Percentiles rank a stretch among this genome's conserved stretches.
These are phyloP conservation scores for Marmota flaviventris DNA, from an alignment of 2,113 vertebrate species.

Conservation along the genomic window DNA sequence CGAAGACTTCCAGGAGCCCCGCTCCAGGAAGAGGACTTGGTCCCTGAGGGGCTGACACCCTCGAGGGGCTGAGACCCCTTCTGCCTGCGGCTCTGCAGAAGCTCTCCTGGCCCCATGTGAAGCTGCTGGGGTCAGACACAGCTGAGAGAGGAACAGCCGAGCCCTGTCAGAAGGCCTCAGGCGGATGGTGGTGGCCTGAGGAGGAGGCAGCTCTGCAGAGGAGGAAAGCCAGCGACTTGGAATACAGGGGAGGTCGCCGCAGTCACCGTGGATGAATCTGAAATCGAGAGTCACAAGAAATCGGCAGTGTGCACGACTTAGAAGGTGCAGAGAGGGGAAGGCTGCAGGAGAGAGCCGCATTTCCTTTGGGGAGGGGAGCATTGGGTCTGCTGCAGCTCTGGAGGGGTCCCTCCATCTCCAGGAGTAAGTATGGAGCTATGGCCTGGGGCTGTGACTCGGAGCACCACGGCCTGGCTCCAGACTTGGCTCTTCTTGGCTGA, in stretches of 20 bases:
- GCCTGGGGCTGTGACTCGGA: fast-evolving
- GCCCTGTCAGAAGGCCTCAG: fast-evolving
- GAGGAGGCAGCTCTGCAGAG: fast-evolving
- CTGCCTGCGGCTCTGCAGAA: too few species aligned
- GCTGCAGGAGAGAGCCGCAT: fast-evolving
- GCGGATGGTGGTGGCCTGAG: fast-evolving
- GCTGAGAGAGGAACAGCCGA: fast-evolving
- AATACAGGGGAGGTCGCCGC: too few species aligned
- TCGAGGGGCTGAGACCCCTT: background rate
- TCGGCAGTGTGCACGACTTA: too few species aligned
- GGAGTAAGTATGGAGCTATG: background rate
- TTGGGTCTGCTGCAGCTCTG: fast-evolving
- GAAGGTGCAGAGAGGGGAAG: background rate
- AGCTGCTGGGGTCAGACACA: fast-evolving
- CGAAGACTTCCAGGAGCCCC: background rate
- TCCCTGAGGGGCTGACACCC: background rate
- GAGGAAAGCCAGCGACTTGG: fast-evolving
- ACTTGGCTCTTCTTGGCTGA: fast-evolving
- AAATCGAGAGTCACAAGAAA: background rate
- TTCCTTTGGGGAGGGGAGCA: too few species aligned
- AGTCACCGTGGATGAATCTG: fast-evolving
- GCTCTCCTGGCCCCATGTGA: fast-evolving
- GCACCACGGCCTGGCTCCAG: too few species aligned
- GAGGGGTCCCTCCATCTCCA: fast-evolving
- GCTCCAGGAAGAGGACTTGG: background rate